Conservation (phyloP, 2,888 invertebrate species). For the Eucriotettix oculatus region DNA sequence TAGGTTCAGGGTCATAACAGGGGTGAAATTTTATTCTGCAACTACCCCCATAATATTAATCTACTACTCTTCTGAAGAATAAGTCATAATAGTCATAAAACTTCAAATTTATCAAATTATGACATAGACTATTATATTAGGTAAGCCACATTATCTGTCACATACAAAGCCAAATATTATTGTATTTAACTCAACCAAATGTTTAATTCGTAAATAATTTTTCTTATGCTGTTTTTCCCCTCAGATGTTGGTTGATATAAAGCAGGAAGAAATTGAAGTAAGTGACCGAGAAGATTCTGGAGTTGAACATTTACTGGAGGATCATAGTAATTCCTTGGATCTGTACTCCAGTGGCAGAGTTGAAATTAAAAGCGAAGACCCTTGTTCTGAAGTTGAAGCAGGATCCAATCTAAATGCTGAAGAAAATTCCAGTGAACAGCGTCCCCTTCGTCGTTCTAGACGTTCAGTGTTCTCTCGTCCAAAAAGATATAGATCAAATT, state of each 20-base stretch:
- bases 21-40: no score
- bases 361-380: background rate
- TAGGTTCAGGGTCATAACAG: no score
- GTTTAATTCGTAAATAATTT: background rate
- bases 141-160: no score
- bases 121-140: no score
- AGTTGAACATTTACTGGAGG: background rate
- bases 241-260: conserved; percentile 4
- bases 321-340: background rate
- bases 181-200: no score
- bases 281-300: background rate
- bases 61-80: no score
- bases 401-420: background rate
- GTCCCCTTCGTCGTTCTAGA: background rate
- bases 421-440: background rate
- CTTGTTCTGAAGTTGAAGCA: background rate
- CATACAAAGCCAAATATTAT: no score
- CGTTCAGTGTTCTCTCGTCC: background rate
- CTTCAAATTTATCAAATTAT: no score
- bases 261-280: conserved; percentile 6
- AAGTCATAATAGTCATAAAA: no score
- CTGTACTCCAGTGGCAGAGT: no score
- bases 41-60: no score
- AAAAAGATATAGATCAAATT: background rate
- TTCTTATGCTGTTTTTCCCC: background rate